phyloP scores from a whole-genome alignment of 2,797 vertebrate genomes.

The Kryptopterus vitreolus region DNA sequence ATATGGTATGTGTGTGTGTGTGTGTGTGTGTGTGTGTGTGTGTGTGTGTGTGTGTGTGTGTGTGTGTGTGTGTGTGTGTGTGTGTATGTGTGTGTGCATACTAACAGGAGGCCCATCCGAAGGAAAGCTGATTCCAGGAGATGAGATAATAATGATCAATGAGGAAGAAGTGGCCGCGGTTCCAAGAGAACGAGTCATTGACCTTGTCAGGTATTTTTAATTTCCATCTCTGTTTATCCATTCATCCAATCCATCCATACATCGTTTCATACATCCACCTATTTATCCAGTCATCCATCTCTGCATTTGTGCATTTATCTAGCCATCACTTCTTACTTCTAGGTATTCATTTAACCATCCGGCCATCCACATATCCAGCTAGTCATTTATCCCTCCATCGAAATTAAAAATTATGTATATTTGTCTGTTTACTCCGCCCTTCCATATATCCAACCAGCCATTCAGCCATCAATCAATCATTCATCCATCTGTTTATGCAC shows the following conservation, averaged over 20 bases:
- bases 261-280: too few species aligned
- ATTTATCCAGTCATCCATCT: neutral
- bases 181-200: conserved; percentile 94
- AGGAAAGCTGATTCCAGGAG: conserved; percentile 93
- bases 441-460: neutral
- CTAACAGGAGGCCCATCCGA: conserved; percentile 90
- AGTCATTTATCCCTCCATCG: neutral
- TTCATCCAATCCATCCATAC: neutral
- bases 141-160: conserved; percentile 99
- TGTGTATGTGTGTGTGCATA: conserved; percentile 20
- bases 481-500: neutral
- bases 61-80: conserved; percentile 35
- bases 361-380: neutral
- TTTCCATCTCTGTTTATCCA: neutral
- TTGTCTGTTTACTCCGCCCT: too few species aligned
- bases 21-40: conserved; percentile 7
- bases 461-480: neutral
- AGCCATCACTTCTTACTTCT: neutral
- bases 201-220: conserved; percentile 90
- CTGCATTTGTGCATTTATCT: neutral
- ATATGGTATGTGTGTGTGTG: neutral
- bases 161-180: conserved; percentile 93
- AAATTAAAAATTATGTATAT: too few species aligned
- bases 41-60: conserved; percentile 24
- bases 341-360: neutral